Percentiles rank a stretch among this genome's conserved stretches.
Conservation (phyloP, 2,113 vertebrate species). For the Eulacestoma nigropectus region DNA sequence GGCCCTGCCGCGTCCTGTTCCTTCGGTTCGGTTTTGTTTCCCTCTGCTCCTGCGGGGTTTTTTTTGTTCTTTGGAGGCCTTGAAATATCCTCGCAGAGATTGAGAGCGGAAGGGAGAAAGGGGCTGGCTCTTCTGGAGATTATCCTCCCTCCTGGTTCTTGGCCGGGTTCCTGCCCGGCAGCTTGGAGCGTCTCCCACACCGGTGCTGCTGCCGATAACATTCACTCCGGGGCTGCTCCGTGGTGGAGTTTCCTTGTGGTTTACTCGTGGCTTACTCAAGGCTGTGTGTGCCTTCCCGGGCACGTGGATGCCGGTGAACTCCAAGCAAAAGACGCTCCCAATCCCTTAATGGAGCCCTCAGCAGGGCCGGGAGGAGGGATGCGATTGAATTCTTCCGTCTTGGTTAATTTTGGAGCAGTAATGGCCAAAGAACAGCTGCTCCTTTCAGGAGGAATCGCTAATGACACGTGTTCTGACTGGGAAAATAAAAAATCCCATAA, state of each 20-base stretch:
- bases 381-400: neutral
- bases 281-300: neutral
- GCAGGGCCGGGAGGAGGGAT: neutral
- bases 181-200: neutral
- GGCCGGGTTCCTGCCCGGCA: neutral
- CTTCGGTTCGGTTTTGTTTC: neutral
- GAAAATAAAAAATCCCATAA: neutral
- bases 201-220: neutral
- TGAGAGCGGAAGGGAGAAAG: conserved; percentile 15
- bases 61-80: conserved; percentile 6
- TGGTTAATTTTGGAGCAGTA: conserved; percentile 3
- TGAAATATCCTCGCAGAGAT: conserved; percentile 23
- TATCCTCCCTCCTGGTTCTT: conserved; percentile 28
- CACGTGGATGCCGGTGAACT: neutral
- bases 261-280: neutral
- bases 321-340: neutral
- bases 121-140: conserved; percentile 27
- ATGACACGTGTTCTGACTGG: neutral
- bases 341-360: neutral
- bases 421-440: conserved; percentile 38
- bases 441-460: neutral
- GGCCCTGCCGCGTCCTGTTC: neutral
- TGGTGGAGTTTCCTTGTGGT: neutral
- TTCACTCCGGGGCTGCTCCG: neutral
- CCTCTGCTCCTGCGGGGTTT: neutral